Base-by-base conservation (phyloP, 2,797 vertebrate genomes). In the Florisuga fusca region DNA sequence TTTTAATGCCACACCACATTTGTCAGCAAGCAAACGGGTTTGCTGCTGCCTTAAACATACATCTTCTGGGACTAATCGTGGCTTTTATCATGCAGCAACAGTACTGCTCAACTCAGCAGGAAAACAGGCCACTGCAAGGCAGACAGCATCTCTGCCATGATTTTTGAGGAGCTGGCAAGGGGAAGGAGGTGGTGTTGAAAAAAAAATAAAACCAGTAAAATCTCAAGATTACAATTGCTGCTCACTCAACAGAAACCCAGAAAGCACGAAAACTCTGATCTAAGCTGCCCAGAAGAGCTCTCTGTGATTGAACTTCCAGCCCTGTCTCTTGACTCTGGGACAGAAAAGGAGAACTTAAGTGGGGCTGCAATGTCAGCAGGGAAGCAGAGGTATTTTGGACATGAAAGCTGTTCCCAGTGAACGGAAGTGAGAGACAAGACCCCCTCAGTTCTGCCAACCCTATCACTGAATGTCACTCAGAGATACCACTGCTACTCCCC, bases 31-130 rank as follows among this genome's bases (percentile, higher is more conserved):
- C 67, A 93, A 88, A 90, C n/a, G 23, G 33, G 63, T 87, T 50
- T 78, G 48, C 26, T 88, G 55, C 63, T 90, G 67, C 77, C 77
- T 66, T 20, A 76, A 22, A 76, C 64, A 63, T 73, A 63, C 31
- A 63, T 87, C 84, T 95, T 87, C 81, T 64, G 67, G 55, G 67
- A 78, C 31, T 82, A 94, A 94, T 3, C 73, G 51, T 15, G 34
- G 25, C 55, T 96, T 95, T 87, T 86, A 93, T 83, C 63, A 71
- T 13, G 63, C 69, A 76, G 93, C 59, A 95, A 55, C 41, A 77
- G 34, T 36, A 76, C 38, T 76, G 83, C 85, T 82, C 58, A 88
- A 64, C 59, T 78, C 92, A 91, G 69, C 58, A 26, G 54, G 51
- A n/a, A 86, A 87, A 73, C 12, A 46, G 87, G 84, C 22, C 22